Evolutionary conservation across 2,113 vertebrate genomes (phyloP).

Genomic region (Chaetops frenatus): DNA sequence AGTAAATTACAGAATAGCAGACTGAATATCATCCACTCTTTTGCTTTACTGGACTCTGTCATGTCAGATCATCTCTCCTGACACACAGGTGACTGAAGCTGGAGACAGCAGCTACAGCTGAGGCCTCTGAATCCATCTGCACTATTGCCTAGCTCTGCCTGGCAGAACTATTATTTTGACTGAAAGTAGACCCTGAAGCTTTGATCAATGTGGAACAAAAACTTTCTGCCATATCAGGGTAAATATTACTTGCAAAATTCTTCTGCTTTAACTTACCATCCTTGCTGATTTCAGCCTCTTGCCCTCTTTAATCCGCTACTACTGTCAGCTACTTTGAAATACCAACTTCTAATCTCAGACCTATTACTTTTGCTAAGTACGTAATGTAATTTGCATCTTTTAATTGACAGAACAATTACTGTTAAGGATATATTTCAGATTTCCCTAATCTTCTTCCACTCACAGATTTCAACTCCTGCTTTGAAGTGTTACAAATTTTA

Average conservation of each 20-base stretch:
- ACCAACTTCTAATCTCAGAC: neutral
- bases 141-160: neutral
- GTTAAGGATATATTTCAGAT: slow-evolving; percentile 19
- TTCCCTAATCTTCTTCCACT: slow-evolving; percentile 29
- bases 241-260: neutral
- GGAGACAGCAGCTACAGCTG: neutral
- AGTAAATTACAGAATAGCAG: neutral
- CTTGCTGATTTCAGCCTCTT: neutral
- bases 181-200: neutral
- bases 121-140: neutral
- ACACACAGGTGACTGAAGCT: neutral
- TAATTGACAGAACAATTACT: slow-evolving; percentile 16
- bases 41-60: neutral
- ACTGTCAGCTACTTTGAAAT: neutral
- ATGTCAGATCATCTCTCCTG: neutral
- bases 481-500: neutral
- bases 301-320: neutral
- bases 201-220: neutral
- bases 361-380: neutral
- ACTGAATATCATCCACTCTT: neutral
- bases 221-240: neutral
- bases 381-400: neutral
- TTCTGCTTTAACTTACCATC: neutral
- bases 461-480: neutral
- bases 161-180: neutral